phyloP scores from a whole-genome alignment of 2,113 vertebrate genomes.

The Castor canadensis region DNA sequence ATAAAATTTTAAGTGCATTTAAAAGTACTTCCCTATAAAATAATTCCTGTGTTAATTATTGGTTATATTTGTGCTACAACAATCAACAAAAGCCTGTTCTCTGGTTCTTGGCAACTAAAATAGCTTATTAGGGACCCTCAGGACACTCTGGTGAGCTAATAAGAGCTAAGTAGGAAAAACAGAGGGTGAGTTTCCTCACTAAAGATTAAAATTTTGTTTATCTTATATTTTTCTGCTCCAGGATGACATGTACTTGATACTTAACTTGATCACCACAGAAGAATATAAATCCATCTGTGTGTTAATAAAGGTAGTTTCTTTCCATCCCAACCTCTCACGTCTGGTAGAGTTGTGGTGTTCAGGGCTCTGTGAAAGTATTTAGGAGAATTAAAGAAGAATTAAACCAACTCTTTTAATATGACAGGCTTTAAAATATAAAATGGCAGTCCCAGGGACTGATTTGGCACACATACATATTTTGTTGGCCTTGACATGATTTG shows the following conservation, averaged over 20 bases:
- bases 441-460: neutral
- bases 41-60: neutral
- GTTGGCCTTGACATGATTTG: neutral
- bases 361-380: neutral
- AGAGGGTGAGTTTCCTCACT: neutral
- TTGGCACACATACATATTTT: neutral
- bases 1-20: neutral
- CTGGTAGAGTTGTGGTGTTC: neutral
- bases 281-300: neutral
- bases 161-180: neutral
- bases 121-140: neutral
- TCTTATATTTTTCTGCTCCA: slow-evolving; percentile 14
- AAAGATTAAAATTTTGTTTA: neutral
- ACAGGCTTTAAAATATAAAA: neutral
- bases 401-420: neutral
- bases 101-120: neutral
- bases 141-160: neutral
- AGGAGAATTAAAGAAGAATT: neutral
- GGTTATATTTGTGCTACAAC: accelerated
- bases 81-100: neutral
- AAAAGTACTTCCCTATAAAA: neutral
- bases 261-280: neutral
- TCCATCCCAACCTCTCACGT: neutral
- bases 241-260: neutral
- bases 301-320: neutral